phyloP scores from a whole-genome alignment of 2,888 invertebrate genomes.

The Cryptops parisi region DNA sequence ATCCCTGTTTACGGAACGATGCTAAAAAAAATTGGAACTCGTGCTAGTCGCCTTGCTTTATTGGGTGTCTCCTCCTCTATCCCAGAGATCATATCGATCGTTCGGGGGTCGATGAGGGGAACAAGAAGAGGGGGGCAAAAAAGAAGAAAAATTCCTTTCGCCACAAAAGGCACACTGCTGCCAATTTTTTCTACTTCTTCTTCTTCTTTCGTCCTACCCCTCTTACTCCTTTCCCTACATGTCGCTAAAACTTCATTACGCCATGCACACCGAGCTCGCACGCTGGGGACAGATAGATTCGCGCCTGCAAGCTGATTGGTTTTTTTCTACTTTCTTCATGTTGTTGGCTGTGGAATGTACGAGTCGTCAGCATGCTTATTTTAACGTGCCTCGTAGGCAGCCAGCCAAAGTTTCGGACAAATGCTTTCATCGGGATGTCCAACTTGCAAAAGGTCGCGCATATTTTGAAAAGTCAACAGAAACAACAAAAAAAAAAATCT shows the following conservation, averaged over 20 bases:
- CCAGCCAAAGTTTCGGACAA: too few relatives aligned
- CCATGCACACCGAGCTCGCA: not conserved
- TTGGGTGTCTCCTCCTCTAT: not conserved
- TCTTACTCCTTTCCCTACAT: not conserved
- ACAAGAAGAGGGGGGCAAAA: not conserved
- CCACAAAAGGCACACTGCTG: not conserved
- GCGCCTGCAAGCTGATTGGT: too few relatives aligned
- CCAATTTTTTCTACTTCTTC: too few relatives aligned
- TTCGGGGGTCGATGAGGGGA: not conserved
- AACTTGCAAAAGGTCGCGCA: too few relatives aligned
- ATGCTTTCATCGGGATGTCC: too few relatives aligned
- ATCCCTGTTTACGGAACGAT: constrained; percentile 1
- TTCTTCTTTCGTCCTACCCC: too few relatives aligned
- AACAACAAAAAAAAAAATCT: too few relatives aligned
- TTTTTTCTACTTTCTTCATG: too few relatives aligned
- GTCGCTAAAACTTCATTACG: not conserved
- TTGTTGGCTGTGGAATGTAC: too few relatives aligned
- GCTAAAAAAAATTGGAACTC: not conserved
- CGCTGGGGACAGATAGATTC: not conserved
- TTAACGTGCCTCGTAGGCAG: too few relatives aligned
- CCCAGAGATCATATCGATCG: not conserved
- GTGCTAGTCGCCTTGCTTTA: not conserved
- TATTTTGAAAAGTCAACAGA: too few relatives aligned
- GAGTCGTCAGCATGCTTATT: not conserved
- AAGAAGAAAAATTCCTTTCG: not conserved